Conservation (phyloP, 64 coral and sea anemone genomes). For the Exaiptasia diaphana region DNA sequence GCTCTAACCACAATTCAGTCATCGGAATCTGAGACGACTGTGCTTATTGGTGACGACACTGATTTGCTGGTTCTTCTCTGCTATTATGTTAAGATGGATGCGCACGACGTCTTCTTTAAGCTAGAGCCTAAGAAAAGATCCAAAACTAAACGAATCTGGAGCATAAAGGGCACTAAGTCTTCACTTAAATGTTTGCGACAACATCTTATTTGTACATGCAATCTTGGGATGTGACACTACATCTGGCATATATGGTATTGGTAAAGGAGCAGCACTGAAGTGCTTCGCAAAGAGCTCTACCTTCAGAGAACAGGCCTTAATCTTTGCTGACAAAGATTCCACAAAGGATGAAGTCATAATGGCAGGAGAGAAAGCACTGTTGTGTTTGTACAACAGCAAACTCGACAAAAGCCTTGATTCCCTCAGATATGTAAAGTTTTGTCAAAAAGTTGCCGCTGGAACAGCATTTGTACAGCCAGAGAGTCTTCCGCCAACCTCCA, state of each 20-base stretch:
- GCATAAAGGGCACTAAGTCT: too few relatives aligned
- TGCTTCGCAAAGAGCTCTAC: background rate
- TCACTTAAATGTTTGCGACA: background rate
- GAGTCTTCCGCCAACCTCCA: slow-evolving; percentile 7
- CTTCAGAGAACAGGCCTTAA: background rate
- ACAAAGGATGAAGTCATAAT: background rate
- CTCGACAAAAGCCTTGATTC: background rate
- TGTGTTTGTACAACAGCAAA: background rate
- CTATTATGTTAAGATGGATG: too few relatives aligned
- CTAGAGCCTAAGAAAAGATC: too few relatives aligned
- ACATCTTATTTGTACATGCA: slow-evolving; percentile 16
- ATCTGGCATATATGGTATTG: background rate
- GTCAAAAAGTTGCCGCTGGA: background rate
- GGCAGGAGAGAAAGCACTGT: background rate
- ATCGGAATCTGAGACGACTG: too few relatives aligned
- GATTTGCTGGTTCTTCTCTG: too few relatives aligned
- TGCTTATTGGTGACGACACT: too few relatives aligned
- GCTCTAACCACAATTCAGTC: too few relatives aligned
- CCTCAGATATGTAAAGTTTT: background rate
- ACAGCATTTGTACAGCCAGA: background rate
- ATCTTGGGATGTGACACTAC: slow-evolving; percentile 11
- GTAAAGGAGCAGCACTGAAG: background rate
- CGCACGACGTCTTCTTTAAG: too few relatives aligned
- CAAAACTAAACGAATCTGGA: too few relatives aligned
- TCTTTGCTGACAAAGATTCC: background rate